Percentiles rank a stretch among this genome's conserved stretches.
Conservation (phyloP, 1,140 invertebrate genomes). For the Stegodyphus dumicola region DNA sequence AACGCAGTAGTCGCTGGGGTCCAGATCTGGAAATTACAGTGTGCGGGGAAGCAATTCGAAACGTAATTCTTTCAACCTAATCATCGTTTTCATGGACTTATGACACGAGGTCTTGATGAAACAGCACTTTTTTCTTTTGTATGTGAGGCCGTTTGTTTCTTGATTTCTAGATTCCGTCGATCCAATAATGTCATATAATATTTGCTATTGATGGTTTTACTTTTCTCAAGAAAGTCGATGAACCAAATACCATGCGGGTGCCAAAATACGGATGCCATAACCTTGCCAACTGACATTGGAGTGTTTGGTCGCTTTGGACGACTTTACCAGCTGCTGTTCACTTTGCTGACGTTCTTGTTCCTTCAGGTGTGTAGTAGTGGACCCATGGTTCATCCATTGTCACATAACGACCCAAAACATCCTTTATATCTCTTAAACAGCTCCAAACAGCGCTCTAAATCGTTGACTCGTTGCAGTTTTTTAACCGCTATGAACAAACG, state of each 20-base stretch:
- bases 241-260: neutral
- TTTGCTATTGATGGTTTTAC: neutral
- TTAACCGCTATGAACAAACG: no score
- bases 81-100: slow-evolving; percentile 25
- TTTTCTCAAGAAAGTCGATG: neutral
- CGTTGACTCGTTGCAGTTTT: no score
- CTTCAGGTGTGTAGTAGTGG: no score
- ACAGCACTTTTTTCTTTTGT: slow-evolving; percentile 23
- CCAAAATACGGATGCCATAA: slow-evolving; percentile 1
- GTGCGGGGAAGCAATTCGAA: slow-evolving; percentile 63
- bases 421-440: no score
- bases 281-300: neutral
- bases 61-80: slow-evolving; percentile 29
- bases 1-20: slow-evolving; percentile 65
- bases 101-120: slow-evolving; percentile 18
- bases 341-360: neutral
- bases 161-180: neutral
- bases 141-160: slow-evolving; percentile 1
- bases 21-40: slow-evolving; percentile 66
- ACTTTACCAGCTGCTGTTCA: neutral
- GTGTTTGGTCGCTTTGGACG: no score
- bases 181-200: slow-evolving; percentile 22
- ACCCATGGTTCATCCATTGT: no score
- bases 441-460: no score
- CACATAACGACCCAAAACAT: no score